Evolutionary conservation across 2,888 invertebrate species (phyloP).

Genomic region (Pachydiplax longipennis): DNA sequence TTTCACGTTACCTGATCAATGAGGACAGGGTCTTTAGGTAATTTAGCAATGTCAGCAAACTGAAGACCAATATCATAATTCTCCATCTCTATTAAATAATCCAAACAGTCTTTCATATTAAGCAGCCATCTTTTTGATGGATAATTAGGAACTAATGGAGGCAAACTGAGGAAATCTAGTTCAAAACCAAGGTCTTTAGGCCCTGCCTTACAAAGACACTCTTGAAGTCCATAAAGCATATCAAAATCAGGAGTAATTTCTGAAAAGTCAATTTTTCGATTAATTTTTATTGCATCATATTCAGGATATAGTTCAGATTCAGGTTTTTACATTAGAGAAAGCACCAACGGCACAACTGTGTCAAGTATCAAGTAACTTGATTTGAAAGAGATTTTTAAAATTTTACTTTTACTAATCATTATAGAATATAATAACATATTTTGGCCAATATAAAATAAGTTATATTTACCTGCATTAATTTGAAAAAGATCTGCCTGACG

Average conservation of each 20-base stretch:
- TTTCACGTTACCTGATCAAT: slow-evolving; percentile 55
- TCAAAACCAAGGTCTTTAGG: slow-evolving; percentile 2
- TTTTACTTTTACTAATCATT: no score
- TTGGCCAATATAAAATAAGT: no score
- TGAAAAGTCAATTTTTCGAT: neutral
- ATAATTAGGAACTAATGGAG: neutral
- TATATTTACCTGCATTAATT: neutral
- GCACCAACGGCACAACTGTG: no score
- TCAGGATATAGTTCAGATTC: no score
- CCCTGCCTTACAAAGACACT: slow-evolving; percentile 17
- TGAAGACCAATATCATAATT: slow-evolving; percentile 61
- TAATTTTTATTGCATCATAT: no score
- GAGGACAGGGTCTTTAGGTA: slow-evolving; percentile 56
- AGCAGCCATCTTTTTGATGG: neutral
- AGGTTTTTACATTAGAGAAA: no score
- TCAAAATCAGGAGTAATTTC: slow-evolving; percentile 10
- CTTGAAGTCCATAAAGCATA: slow-evolving; percentile 12
- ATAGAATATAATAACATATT: no score
- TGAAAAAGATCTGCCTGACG: slow-evolving; percentile 4
- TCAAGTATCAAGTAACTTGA: no score
- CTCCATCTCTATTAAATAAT: neutral
- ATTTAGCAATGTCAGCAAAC: slow-evolving; percentile 62
- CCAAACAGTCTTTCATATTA: neutral
- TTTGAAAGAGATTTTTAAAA: no score
- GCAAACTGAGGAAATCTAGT: neutral